Base-by-base conservation (phyloP, 2,113 vertebrate genomes). In the Cebus imitator region DNA sequence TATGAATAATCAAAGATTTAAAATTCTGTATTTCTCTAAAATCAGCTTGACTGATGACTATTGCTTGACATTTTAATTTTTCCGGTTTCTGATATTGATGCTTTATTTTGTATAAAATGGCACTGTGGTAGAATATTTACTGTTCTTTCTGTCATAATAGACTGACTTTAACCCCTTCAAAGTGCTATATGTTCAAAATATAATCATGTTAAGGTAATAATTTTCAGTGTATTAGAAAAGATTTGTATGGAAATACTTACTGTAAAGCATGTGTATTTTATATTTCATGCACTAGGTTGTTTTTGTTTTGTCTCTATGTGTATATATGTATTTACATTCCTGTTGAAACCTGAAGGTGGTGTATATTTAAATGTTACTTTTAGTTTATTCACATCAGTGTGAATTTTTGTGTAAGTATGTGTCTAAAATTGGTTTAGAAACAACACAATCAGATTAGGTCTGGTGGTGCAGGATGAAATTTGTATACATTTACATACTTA, bases 401-500 rank as follows among this genome's bases (percentile, higher is more conserved):
- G 13, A 23, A 72, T 78, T 95, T 97, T 25, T 66, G 1, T 81
- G 68, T 81, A 81, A 93, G 45, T 84, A 21, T 93, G 6, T 87
- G 13, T 89, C 21, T 85, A 78, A 81, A 96, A 79, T 88, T 88
- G 64, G 52, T 64, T 91, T 76, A 87, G 80, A 93, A 93, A 58
- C 45, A 93, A 96, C 92, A 94, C 92, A 97, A 97, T 98, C 97
- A 96, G 96, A 98, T 98, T 92, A 98, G 90, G 35, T 98, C 97
- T 97, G 82, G 85, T 98, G 97, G 97, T 90, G 97, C 96, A 98
- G 97, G 93, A 97, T 98, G 97, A 98, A 98, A 97, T 98, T 84
- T 95, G 70, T 94, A 94, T 89, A 98, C 97, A 96, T 96, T 97
- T 68, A 90, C 95, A 83, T 97, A 98, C 94, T 97, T 98, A 97